Conservation (phyloP, 2,888 invertebrate genomes). For the Melanotus villosus region DNA sequence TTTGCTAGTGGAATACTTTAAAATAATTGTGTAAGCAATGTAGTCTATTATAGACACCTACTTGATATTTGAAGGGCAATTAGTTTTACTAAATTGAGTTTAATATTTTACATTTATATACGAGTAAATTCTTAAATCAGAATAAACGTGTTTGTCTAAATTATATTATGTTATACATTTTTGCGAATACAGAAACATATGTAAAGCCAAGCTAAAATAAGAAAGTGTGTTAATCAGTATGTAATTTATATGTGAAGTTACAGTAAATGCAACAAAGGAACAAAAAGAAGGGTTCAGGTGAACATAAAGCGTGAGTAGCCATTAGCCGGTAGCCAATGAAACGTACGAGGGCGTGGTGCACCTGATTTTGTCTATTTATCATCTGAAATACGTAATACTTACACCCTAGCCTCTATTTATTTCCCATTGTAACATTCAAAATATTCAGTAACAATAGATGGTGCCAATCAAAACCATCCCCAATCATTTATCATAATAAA, state of each 20-base stretch:
- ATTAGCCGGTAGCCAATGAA: constrained; percentile 50
- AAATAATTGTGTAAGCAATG: no score
- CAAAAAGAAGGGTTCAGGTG: constrained; percentile 16
- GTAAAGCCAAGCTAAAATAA: no score
- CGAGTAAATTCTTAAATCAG: no score
- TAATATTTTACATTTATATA: no score
- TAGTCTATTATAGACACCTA: no score
- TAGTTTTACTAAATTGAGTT: no score
- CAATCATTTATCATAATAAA: constrained; percentile 23
- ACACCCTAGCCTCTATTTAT: constrained; percentile 13
- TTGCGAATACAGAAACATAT: no score
- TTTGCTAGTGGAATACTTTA: no score
- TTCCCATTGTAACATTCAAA: background rate
- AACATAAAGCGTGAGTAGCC: constrained; percentile 36
- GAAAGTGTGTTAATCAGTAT: no score
- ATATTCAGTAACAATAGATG: background rate
- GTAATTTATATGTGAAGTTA: background rate
- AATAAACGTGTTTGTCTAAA: no score
- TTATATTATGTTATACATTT: no score
- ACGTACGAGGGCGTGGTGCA: constrained; percentile 45
- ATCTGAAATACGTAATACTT: constrained; percentile 33
- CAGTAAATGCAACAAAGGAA: background rate
- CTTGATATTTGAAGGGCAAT: no score
- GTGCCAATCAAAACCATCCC: constrained; percentile 1
- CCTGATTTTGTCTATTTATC: constrained; percentile 47